Evolutionary conservation across 2,888 invertebrate species (phyloP), one percentile per base, ranked within the genome.

Genomic region (Ophioninae sp.): DNA sequence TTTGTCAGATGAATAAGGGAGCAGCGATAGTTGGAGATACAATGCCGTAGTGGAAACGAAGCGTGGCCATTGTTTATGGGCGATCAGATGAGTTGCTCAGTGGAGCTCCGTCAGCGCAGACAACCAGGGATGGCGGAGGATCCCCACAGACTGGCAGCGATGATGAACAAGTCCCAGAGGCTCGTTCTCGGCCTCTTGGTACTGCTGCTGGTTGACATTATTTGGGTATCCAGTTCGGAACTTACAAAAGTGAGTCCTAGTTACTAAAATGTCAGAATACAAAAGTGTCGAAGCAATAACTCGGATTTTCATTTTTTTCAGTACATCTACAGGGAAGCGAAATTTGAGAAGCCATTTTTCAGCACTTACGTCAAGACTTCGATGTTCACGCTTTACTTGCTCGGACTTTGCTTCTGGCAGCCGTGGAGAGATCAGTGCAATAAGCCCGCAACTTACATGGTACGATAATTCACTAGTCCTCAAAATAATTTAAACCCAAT

Each of bases 141-240:
- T 92, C 92, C 92, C 88, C 92, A 91, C 82, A 91, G 90, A 87
- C 87, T 92, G 20, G 90, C 91, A 57, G 91, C 90, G 80, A 94
- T 94, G 93, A 93, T 95, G 91, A 95, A 95, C 88, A 95, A 95
- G 93, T 95, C 95, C 79, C 96, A 96, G 93, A 94, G 96, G 91
- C 95, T 98, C 88, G 94, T 97, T 84, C 94, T 98, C 89, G 99
- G 99, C 89, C 94, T 98, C 87, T 95, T 97, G 89, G 95, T 99
- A 88, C 94, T 99, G 85, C 93, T 99, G 87, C 93, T 99, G 89
- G 99, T 99, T 87, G 98, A 99, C 94, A 94, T 99, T 81, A 96
- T 99, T 90, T 99, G 99, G 99, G 99, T 99, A 76, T 96, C 97
- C 76, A 99, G 98, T 72, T 97, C 98, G 59, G 98, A 99, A 94